A percentile compares a stretch with the other conserved stretches of the same genome.
Conservation (phyloP, 2,888 invertebrate genomes). For the Aporophyla nigra region DNA sequence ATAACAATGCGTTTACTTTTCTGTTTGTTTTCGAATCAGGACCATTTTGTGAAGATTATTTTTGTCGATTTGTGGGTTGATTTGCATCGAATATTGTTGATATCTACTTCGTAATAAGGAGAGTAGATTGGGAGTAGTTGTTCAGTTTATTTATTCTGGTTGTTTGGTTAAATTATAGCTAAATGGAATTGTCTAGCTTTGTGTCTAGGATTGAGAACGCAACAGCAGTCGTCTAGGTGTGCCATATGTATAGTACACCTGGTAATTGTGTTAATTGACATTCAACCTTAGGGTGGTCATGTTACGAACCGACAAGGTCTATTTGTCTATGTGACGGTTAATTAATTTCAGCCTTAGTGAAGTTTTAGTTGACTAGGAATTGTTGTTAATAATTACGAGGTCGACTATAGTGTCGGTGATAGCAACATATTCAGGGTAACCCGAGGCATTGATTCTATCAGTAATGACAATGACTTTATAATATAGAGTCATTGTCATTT, state of each 20-base stretch:
- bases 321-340: background rate
- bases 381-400: background rate
- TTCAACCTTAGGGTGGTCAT: no score
- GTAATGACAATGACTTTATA: no score
- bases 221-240: background rate
- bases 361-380: background rate
- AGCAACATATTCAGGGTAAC: background rate
- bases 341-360: background rate
- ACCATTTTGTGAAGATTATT: slow-evolving; percentile 2
- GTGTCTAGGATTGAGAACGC: background rate
- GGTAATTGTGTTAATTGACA: no score
- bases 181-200: background rate
- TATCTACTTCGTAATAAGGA: background rate
- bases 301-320: background rate
- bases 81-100: slow-evolving; percentile 6
- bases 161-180: background rate
- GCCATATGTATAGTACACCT: background rate
- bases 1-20: slow-evolving; percentile 43
- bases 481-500: background rate
- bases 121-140: background rate
- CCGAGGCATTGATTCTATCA: background rate
- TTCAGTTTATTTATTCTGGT: background rate
- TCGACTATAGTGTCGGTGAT: background rate
- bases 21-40: slow-evolving; percentile 40
- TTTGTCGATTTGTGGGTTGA: background rate